Evolutionary conservation across 1,140 invertebrate genomes (phyloP), one percentile per base, ranked within the genome.

Genomic region (Drosophila triauraria): DNA sequence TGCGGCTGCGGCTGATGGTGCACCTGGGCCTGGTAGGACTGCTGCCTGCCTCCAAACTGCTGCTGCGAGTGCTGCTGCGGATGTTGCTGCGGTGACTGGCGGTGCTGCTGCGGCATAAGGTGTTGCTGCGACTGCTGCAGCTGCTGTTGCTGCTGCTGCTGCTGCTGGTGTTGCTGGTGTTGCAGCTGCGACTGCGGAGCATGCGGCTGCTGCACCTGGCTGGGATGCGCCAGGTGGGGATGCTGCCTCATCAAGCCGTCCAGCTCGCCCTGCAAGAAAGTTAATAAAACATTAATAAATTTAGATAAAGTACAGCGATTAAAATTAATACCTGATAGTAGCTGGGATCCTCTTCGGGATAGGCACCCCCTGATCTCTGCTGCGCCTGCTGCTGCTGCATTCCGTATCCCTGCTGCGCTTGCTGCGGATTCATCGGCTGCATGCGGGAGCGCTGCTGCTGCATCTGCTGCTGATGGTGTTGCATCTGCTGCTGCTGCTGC

Each of bases 241-340:
- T 96, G 95, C 71, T 96, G 94, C 76, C 95, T 94, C 94, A 96
- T 96, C 57, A 96, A 92, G 51, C 95, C 95, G 87, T 97, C 96
- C 65, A 97, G 92, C 91, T 97, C 96, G 50, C 96, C 96, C 78
- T 95, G 93, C 60, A 42, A 32, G 8, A 25, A 27, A 12, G n/a
- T 32, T 4, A 17, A 9, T 42, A 43, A 42, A 8, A 6, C 44
- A 25, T 32, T 30, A 2, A 15, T 60, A 13, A n/a, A 4, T 35
- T 46, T 3, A n/a, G 13, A 13, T 35, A 8, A 30, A 38, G 42
- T 40, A 43, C 8, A 35, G 32, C 32, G 2, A 8, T 32, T 32
- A n/a, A 4, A 13, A 9, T 17, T 32, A 30, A 30, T 70, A 92
- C 87, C 85, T 94, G 94, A 86, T 95, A 95, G 72, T 94, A 94